phyloP scores from a whole-genome alignment of 2,797 vertebrate species.

The Aeoliscus strigatus region DNA sequence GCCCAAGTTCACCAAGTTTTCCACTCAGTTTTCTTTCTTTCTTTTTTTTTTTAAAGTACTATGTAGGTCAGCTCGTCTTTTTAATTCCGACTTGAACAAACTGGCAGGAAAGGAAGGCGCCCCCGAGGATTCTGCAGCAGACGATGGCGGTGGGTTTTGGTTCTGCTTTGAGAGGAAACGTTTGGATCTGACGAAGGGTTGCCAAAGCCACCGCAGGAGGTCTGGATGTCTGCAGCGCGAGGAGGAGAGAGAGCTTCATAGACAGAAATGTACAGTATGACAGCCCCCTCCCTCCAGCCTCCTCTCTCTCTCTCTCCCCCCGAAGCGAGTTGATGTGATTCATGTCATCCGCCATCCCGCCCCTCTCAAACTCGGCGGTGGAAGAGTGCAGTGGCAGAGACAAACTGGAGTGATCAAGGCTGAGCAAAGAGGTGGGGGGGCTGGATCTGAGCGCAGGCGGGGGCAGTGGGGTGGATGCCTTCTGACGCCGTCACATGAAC shows the following conservation, averaged over 20 bases:
- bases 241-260: constrained; percentile 36
- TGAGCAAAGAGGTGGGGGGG: constrained; percentile 41
- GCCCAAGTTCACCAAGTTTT: constrained; percentile 61
- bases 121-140: constrained; percentile 61
- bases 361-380: constrained; percentile 26
- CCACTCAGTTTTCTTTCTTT: constrained; percentile 45
- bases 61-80: constrained; percentile 74
- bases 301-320: no score
- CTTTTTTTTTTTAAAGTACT: constrained; percentile 44
- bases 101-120: constrained; percentile 64
- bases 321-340: constrained; percentile 57
- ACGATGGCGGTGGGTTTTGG: constrained; percentile 63
- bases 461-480: constrained; percentile 21
- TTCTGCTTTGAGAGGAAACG: constrained; percentile 67
- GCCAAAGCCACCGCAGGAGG: constrained; percentile 66
- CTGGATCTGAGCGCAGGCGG: constrained; percentile 30
- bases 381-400: constrained; percentile 41
- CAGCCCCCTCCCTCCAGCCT: no score
- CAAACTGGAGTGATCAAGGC: constrained; percentile 61
- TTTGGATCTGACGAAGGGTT: constrained; percentile 70
- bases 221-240: constrained; percentile 31
- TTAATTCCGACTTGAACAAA: constrained; percentile 67
- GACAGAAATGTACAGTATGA: constrained; percentile 39
- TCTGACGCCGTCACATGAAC: constrained; percentile 34
- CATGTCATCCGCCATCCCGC: constrained; percentile 57